A percentile compares a stretch with the other conserved stretches of the same genome.
Evolutionary conservation across 2,797 vertebrate species (phyloP).

Genomic region (Mareca strepera): DNA sequence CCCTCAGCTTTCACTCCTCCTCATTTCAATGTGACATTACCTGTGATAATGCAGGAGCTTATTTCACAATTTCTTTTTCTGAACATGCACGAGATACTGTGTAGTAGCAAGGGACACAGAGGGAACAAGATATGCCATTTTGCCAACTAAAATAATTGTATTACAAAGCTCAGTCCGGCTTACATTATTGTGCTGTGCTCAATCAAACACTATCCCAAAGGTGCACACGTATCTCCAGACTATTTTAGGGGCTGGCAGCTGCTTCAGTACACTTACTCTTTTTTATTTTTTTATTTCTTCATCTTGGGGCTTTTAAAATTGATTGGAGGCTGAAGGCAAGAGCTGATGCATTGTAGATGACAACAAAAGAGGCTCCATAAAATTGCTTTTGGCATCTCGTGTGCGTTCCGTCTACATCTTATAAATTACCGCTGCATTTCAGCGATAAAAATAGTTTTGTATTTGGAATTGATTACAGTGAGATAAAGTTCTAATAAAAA

Average conservation of each 20-base stretch:
- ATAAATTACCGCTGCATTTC: slow-evolving; percentile 61
- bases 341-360: slow-evolving; percentile 61
- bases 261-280: background rate
- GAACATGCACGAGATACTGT: background rate
- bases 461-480: slow-evolving; percentile 70
- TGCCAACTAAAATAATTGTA: background rate
- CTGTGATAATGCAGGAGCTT: background rate
- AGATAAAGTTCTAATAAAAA: slow-evolving; percentile 58
- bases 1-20: background rate
- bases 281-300: background rate
- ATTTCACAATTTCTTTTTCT: background rate
- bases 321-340: slow-evolving; percentile 61
- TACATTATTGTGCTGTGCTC: background rate
- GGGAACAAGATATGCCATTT: background rate
- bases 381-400: slow-evolving; percentile 65
- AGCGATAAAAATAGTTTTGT: slow-evolving; percentile 53
- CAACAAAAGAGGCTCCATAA: slow-evolving; percentile 63
- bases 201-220: slow-evolving; percentile 34
- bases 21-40: background rate
- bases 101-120: background rate
- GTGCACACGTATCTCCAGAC: background rate
- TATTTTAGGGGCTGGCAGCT: slow-evolving; percentile 32
- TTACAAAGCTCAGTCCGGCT: slow-evolving; percentile 7
- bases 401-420: slow-evolving; percentile 47
- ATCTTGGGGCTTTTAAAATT: slow-evolving; percentile 53